Evolutionary conservation across 2,113 vertebrate genomes (phyloP), one percentile per base, ranked within the genome.

Genomic region (Glareola pratincola): DNA sequence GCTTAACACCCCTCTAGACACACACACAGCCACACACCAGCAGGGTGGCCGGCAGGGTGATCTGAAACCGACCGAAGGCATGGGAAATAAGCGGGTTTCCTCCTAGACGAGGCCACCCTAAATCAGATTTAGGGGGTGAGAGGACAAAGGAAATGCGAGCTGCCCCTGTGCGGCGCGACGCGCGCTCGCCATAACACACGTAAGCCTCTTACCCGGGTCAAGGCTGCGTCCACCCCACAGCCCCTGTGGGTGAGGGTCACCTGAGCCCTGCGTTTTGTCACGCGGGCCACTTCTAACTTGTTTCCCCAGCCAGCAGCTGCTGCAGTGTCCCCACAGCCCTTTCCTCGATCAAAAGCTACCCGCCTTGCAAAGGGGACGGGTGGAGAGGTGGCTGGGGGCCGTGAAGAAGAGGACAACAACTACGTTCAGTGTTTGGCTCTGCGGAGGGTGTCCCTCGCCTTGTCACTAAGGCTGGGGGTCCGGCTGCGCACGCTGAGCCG

Each of bases 181-280:
- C 2, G 3, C 0, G 0, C n/a, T 54, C 3, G 1, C 53, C 2
- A 0, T 51, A 76, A 72, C 30, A 39, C 21, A 8, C 14, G 3
- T 41, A 69, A 81, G 36, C 41, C n/a, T 86, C 72, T 80, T 53
- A 67, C 14, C 21, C 5, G 5, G 34, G 37, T 36, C 69, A 77
- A 18, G 23, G n/a, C 10, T 69, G 39, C 0, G 2, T 27, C 54
- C 17, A 57, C 19, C 41, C 39, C 36, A 43, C 36, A 69, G 59
- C 7, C 30, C 20, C 37, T 0, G 2, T 12, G 37, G 48, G 30
- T 51, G 15, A 80, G 34, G n/a, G 20, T 73, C 66, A 85, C 83
- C 63, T 34, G 11, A 72, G 48, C 56, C 78, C 48, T 41, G 45
- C 60, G 22, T 48, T 12, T 36, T 24, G 47, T 32, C 53, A 37